A percentile compares a stretch with the other conserved stretches of the same genome.
These are phyloP conservation scores for Pipra filicauda DNA, from an alignment of 2,113 vertebrate genomes.

Conservation along the genomic window DNA sequence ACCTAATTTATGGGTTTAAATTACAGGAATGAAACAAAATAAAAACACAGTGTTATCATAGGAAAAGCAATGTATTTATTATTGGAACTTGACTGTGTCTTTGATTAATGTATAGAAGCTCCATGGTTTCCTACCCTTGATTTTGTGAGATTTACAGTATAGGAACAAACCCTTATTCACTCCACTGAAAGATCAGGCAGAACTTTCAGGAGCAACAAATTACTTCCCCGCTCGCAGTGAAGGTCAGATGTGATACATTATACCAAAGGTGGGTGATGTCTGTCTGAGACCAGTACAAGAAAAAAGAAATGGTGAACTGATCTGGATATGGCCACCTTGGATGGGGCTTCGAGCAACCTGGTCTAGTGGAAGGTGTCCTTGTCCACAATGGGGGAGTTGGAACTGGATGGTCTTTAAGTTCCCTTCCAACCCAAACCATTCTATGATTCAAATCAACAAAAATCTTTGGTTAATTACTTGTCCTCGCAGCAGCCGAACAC, in stretches of 20 bases:
- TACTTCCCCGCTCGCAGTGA: not conserved
- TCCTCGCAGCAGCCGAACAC: not conserved
- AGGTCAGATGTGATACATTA: not conserved
- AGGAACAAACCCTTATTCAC: not conserved
- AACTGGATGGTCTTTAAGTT: not conserved
- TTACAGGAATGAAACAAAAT: not conserved
- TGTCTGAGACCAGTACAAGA: not conserved
- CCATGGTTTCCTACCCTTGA: not conserved
- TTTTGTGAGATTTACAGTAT: rapidly evolving
- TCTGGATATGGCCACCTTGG: not conserved
- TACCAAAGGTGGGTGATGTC: not conserved
- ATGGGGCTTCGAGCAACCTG: not conserved
- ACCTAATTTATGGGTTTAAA: not conserved
- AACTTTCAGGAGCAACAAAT: not conserved
- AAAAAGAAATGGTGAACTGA: not conserved
- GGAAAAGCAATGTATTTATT: not conserved
- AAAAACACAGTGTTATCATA: not conserved
- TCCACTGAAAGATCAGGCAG: not conserved
- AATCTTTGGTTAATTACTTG: not conserved
- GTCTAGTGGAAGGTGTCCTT: not conserved
- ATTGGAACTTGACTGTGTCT: not conserved
- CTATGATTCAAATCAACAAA: not conserved
- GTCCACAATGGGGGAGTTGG: not conserved
- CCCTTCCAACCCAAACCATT: not conserved
- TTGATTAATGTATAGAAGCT: not conserved